Percentiles rank a stretch among this genome's conserved stretches.
Evolutionary conservation across 2,113 vertebrate species (phyloP).

Genomic region (Oncorhynchus masou): DNA sequence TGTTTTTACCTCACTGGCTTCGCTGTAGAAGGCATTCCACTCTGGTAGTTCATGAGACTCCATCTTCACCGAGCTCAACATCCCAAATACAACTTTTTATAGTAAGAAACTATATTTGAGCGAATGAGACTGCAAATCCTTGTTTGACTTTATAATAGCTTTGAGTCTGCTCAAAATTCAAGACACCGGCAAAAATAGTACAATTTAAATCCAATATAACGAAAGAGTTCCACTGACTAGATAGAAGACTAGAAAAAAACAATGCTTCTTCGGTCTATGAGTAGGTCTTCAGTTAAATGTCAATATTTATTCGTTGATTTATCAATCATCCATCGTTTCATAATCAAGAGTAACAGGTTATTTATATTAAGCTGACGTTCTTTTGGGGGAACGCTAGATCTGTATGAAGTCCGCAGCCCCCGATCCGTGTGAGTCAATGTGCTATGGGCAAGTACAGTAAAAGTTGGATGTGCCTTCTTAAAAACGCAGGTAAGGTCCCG

Average conservation of each 20-base stretch:
- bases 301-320: slow-evolving; percentile 40
- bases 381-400: slow-evolving; percentile 14
- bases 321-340: slow-evolving; percentile 61
- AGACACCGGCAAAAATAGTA: neutral
- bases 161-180: neutral
- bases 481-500: slow-evolving; percentile 55
- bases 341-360: slow-evolving; percentile 2
- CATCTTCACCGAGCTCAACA: slow-evolving; percentile 87
- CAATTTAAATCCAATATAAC: slow-evolving; percentile 29
- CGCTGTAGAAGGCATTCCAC: slow-evolving; percentile 82
- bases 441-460: slow-evolving; percentile 48
- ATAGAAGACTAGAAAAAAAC: neutral
- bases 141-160: neutral
- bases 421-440: slow-evolving; percentile 5
- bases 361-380: slow-evolving; percentile 32
- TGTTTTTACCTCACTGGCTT: slow-evolving; percentile 75
- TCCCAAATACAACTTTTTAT: slow-evolving; percentile 65
- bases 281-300: slow-evolving; percentile 28
- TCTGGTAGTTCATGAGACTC: slow-evolving; percentile 81
- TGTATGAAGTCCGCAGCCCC: slow-evolving; percentile 27
- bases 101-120: slow-evolving; percentile 30
- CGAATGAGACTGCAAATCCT: slow-evolving; percentile 26
- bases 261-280: neutral
- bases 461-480: slow-evolving; percentile 52
- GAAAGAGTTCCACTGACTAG: slow-evolving; percentile 14